Base-by-base conservation (phyloP, 1,140 invertebrate species). In the Potamilus streckersoni region DNA sequence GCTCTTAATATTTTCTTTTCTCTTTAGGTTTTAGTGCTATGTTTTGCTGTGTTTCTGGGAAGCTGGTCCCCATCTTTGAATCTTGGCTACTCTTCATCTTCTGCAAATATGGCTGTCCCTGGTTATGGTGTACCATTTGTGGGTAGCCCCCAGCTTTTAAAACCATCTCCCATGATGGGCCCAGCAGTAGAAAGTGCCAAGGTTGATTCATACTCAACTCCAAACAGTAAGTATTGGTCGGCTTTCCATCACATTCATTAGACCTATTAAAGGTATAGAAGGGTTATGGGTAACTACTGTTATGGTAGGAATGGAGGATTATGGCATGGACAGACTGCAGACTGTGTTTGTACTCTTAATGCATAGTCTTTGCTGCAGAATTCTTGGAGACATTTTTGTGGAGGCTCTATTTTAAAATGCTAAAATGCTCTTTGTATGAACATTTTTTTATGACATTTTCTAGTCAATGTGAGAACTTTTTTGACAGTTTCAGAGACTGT, bases 21-120 rank as follows among this genome's bases (percentile, higher is more conserved):
- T 76, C 55, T 80, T 38, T 84, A 90, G 88, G 89, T 90, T 57
- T 77, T 90, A 73, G 87, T 90, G 60, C 83, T 90, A 67, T 89
- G 86, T 82, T 90, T 90, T 82, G 88, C 89, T 73, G 86, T 89
- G 65, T 89, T 90, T 78, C 76, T 90, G 55, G 89, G 89, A 49
- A 83, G 86, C 73, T 88, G 87, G 88, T 82, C 86, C 27, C 88
- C 89, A 27, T 86, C 86, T 27, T 80, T 87, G 23, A 87, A 86
- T 80, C 83, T 89, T 72, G 88, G 88, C 55, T 88, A 88, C 80
- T 80, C 80, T 56, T 74, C 79, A 15, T 73, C 78, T 69, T 68
- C 83, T 49, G 55, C 66, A 20, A 60, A 68, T 56, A 74, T 80
- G 71, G 72, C 71, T 68, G 73, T 77, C 61, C 71, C 71, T 13